phyloP scores from a whole-genome alignment of 1,140 invertebrate genomes.

The fruit fly (Drosophila melanogaster) region DNA sequence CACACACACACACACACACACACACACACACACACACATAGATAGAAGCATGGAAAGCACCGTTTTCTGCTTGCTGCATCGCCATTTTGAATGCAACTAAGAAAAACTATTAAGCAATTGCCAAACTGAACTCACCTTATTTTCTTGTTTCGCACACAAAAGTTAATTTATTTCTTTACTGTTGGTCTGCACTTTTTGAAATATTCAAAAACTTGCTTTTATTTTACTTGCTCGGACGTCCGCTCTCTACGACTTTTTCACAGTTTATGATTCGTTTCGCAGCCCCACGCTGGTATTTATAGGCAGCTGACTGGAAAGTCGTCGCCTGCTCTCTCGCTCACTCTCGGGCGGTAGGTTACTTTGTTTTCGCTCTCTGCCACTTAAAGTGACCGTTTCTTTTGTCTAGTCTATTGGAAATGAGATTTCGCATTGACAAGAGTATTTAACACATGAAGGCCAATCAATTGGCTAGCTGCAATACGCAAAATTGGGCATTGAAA shows the following conservation, averaged over 20 bases:
- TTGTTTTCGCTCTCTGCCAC: constrained; percentile 2
- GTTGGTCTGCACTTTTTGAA: constrained; percentile 36
- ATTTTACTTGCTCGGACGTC: background rate
- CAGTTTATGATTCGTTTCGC: background rate
- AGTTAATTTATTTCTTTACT: constrained; percentile 6
- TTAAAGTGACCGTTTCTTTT: background rate
- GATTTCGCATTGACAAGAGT: background rate
- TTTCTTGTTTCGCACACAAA: constrained; percentile 14
- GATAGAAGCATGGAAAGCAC: background rate
- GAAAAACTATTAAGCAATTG: background rate
- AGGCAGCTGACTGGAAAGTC: constrained; percentile 10
- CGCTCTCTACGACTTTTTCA: constrained; percentile 42
- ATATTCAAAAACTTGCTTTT: constrained; percentile 47
- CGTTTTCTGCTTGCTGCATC: constrained; percentile 32
- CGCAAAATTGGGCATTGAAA: constrained; percentile 16
- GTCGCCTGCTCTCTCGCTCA: constrained; percentile 14
- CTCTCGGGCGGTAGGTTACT: background rate
- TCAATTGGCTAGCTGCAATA: background rate
- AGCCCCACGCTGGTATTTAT: constrained; percentile 34
- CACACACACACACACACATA: constrained; percentile 10
- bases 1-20: constrained; percentile 12
- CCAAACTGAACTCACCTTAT: constrained; percentile 27
- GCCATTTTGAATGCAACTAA: constrained; percentile 35
- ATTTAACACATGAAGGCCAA: background rate
- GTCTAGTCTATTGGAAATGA: too few species aligned